A percentile compares a stretch with the other conserved stretches of the same genome.
phyloP scores from a whole-genome alignment of 2,888 invertebrate species.

The Rotaria macrura region DNA sequence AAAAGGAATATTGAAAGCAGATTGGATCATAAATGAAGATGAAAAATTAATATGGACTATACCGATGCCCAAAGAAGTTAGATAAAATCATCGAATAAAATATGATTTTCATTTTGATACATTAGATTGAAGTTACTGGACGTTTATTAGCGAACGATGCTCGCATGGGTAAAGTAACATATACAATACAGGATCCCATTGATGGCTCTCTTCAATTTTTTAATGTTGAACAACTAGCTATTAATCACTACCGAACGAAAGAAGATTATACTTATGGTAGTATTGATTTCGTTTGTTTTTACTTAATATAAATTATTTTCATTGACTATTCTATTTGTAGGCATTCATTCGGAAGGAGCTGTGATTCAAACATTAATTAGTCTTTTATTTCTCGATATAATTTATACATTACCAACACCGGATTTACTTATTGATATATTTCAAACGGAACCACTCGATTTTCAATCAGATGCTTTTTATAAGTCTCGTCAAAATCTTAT shows the following conservation, averaged over 20 bases:
- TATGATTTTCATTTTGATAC: neutral
- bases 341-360: constrained; percentile 16
- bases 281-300: neutral
- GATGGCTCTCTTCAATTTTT: constrained; percentile 6
- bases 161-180: neutral
- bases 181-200: neutral
- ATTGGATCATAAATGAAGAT: neutral
- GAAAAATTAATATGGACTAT: neutral
- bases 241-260: neutral
- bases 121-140: neutral
- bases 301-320: neutral
- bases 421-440: constrained; percentile 13
- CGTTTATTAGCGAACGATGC: neutral
- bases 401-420: neutral
- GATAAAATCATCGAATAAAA: too few species aligned
- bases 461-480: constrained; percentile 4
- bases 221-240: constrained; percentile 19
- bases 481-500: neutral
- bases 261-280: neutral
- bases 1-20: neutral
- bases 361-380: constrained; percentile 1
- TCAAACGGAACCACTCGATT: constrained; percentile 9
- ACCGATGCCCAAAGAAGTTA: neutral
- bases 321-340: neutral
- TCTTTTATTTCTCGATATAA: constrained; percentile 14